Percentiles rank a stretch among this genome's conserved stretches.
Evolutionary conservation across 2,113 vertebrate species (phyloP).

Genomic region (Rhynchopsitta pachyrhyncha): DNA sequence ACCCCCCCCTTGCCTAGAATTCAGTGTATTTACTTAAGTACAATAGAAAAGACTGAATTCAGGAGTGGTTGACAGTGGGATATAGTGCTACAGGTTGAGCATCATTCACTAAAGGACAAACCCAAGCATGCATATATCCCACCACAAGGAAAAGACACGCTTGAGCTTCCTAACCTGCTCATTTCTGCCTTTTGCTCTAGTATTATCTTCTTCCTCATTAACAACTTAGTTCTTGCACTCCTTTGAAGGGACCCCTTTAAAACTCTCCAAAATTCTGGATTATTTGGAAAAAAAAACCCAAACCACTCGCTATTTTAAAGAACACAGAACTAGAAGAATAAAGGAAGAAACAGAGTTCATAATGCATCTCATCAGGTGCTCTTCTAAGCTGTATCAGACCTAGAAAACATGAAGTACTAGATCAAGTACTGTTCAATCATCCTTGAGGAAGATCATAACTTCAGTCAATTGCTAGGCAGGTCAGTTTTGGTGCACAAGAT

Average conservation of each 20-base stretch:
- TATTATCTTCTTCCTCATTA: background rate
- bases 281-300: background rate
- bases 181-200: background rate
- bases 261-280: background rate
- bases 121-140: background rate
- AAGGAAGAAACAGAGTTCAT: background rate
- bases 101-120: background rate
- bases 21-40: background rate
- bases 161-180: background rate
- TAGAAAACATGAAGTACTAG: background rate
- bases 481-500: background rate
- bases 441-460: background rate
- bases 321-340: background rate
- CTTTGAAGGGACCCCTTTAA: background rate
- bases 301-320: background rate
- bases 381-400: background rate
- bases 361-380: background rate
- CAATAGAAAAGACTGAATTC: constrained; percentile 13
- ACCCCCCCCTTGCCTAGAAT: background rate
- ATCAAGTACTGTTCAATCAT: background rate
- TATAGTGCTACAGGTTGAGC: constrained; percentile 40
- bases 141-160: background rate
- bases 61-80: constrained; percentile 53
- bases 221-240: background rate
- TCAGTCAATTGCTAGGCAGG: background rate